A percentile compares a stretch with the other conserved stretches of the same genome.
These are phyloP conservation scores for Papilio protenor DNA, from an alignment of 2,888 invertebrate genomes.

Conservation along the genomic window DNA sequence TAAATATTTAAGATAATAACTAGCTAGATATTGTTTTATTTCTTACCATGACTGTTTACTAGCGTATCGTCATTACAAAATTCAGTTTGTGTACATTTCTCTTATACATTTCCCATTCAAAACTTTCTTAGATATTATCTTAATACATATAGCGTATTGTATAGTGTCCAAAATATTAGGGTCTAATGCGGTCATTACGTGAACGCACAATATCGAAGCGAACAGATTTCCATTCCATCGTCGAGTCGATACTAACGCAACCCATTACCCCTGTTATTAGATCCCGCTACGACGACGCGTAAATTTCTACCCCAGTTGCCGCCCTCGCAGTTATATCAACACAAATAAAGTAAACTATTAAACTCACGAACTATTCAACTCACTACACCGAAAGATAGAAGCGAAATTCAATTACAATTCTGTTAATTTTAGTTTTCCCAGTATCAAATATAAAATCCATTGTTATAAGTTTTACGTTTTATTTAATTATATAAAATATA, in stretches of 20 bases:
- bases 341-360: conserved; percentile 4
- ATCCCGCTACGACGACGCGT: conserved; percentile 17
- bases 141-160: conserved; percentile 2
- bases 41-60: background rate
- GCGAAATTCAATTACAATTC: background rate
- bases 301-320: conserved; percentile 15
- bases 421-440: no score
- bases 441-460: no score
- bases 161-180: conserved; percentile 13
- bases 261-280: conserved; percentile 23
- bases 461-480: no score
- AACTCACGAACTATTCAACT: background rate
- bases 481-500: background rate
- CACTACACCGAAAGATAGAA: background rate
- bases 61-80: no score
- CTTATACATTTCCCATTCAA: background rate
- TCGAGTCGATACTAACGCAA: conserved; percentile 21
- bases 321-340: background rate
- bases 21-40: background rate
- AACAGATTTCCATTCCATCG: conserved; percentile 19
- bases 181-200: conserved; percentile 16
- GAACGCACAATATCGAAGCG: conserved; percentile 26
- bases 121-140: background rate
- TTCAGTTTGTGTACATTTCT: background rate
- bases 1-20: background rate